These are phyloP conservation scores for Poeciliopsis gracilis DNA, from an alignment of 2,797 vertebrate genomes.

Conservation along the genomic window DNA sequence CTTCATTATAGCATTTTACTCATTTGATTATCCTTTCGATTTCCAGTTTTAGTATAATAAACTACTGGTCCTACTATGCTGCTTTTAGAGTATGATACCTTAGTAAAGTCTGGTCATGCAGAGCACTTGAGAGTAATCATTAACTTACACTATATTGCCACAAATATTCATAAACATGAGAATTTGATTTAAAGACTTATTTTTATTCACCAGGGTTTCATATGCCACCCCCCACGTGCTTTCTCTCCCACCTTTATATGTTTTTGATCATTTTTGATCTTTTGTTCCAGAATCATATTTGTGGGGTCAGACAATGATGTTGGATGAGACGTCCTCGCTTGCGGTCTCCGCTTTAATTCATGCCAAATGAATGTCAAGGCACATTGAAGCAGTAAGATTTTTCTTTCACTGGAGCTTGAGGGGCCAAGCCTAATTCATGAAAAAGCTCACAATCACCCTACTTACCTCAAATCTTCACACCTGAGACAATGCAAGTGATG, in stretches of 20 bases:
- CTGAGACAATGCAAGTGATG: not conserved
- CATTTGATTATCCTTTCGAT: not conserved
- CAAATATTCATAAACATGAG: not conserved
- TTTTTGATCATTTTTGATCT: not conserved
- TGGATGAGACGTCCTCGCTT: not conserved
- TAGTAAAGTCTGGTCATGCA: not conserved
- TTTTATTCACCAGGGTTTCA: not conserved
- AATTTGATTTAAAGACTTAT: not conserved
- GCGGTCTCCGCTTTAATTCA: not conserved
- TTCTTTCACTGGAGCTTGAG: not conserved
- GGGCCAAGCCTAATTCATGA: not conserved
- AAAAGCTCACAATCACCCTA: not conserved
- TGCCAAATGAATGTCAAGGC: not conserved
- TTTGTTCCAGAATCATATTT: not conserved
- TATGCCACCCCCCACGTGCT: not conserved
- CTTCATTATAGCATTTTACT: not conserved
- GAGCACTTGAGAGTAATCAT: not conserved
- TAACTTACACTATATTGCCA: not conserved
- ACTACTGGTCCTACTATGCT: not conserved
- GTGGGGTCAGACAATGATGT: not conserved
- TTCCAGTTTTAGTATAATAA: not conserved
- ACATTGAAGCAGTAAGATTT: not conserved
- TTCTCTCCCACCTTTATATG: not conserved
- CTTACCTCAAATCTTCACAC: not conserved
- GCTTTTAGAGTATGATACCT: not conserved